phyloP scores from a whole-genome alignment of 2,888 invertebrate species.

The Phalera bucephala region DNA sequence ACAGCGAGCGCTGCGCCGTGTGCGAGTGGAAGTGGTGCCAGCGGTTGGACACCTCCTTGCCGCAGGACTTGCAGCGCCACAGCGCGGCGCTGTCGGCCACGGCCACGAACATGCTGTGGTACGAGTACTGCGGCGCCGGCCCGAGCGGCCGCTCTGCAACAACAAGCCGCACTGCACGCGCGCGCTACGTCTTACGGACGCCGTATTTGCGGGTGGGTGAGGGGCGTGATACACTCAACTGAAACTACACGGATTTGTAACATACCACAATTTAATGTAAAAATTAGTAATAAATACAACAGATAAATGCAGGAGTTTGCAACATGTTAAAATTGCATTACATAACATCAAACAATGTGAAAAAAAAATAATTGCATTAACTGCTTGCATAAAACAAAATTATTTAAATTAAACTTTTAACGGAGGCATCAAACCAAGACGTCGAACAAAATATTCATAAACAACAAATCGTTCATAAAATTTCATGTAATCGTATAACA shows the following conservation, averaged over 20 bases:
- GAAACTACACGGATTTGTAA: slow-evolving; percentile 84
- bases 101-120: slow-evolving; percentile 93
- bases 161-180: slow-evolving; percentile 26
- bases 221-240: slow-evolving; percentile 70
- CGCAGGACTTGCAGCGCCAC: slow-evolving; percentile 92
- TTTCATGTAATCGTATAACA: slow-evolving; percentile 79
- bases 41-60: slow-evolving; percentile 93
- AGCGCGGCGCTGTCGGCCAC: slow-evolving; percentile 87
- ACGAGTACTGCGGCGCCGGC: slow-evolving; percentile 82
- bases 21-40: slow-evolving; percentile 95
- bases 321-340: slow-evolving; percentile 83
- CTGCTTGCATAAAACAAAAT: slow-evolving; percentile 82
- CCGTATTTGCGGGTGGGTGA: slow-evolving; percentile 54
- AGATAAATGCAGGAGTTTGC: slow-evolving; percentile 87
- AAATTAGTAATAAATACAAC: slow-evolving; percentile 87
- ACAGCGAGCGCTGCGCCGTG: slow-evolving; percentile 90
- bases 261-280: slow-evolving; percentile 89
- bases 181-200: slow-evolving; percentile 30
- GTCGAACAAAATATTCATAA: slow-evolving; percentile 76
- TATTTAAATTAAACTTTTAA: slow-evolving; percentile 80
- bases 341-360: slow-evolving; percentile 84
- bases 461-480: slow-evolving; percentile 80
- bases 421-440: slow-evolving; percentile 83
- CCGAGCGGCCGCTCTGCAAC: slow-evolving; percentile 59
- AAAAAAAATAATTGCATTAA: slow-evolving; percentile 77